Evolutionary conservation across 2,888 invertebrate species (phyloP).

Genomic region (Agrotis ipsilon): DNA sequence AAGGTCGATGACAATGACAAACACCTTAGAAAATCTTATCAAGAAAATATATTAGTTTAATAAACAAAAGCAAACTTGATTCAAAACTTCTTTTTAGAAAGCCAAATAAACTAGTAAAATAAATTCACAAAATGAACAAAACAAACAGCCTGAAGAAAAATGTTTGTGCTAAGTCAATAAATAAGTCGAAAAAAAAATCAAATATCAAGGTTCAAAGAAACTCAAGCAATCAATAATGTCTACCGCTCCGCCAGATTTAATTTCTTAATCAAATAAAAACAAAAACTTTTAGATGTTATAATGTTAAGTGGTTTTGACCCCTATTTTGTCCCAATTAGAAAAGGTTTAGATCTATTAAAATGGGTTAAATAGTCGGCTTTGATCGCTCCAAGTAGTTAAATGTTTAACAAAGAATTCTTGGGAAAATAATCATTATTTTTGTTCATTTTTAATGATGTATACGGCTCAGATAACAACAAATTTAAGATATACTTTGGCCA

Average conservation of each 20-base stretch:
- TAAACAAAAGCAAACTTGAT: neutral
- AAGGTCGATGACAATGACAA: too few species aligned
- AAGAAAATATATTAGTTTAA: neutral
- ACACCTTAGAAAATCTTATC: neutral
- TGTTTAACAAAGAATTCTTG: neutral
- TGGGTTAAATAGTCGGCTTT: constrained; percentile 25
- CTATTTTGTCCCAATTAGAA: constrained; percentile 30
- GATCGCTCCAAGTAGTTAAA: constrained; percentile 1
- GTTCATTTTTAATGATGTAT: too few species aligned
- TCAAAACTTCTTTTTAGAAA: too few species aligned
- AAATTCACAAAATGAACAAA: neutral
- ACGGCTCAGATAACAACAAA: too few species aligned
- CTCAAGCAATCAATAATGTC: constrained; percentile 22
- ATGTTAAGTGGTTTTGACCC: constrained; percentile 19
- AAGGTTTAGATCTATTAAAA: constrained; percentile 9
- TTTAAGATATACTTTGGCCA: too few species aligned
- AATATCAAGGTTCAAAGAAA: constrained; percentile 23
- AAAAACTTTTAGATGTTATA: constrained; percentile 14
- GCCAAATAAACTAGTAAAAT: neutral
- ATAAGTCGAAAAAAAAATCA: neutral
- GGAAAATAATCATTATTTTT: neutral
- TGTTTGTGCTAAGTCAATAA: neutral
- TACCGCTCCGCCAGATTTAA: constrained; percentile 8
- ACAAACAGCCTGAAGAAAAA: neutral
- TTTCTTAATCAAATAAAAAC: constrained; percentile 22